Percentiles rank a stretch among this genome's conserved stretches.
Evolutionary conservation across 2,113 vertebrate species (phyloP).

Genomic region (Rhabdornis inornatus): DNA sequence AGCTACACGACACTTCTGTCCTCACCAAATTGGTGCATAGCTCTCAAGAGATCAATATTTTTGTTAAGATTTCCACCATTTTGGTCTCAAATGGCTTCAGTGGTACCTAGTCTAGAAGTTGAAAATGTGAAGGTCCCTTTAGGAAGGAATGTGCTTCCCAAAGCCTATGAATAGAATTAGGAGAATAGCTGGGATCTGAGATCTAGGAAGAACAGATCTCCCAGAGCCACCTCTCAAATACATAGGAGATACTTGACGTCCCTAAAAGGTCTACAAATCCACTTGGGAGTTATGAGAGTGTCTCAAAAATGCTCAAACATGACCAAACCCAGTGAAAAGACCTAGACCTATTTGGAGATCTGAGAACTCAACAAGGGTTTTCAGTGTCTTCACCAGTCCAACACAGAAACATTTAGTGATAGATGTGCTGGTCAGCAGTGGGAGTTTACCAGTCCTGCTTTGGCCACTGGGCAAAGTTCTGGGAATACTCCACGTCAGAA

Average conservation of each 20-base stretch:
- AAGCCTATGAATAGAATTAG: background rate
- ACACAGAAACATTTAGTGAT: background rate
- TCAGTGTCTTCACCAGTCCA: background rate
- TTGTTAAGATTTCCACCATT: background rate
- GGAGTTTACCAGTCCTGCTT: background rate
- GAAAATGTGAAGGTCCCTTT: background rate
- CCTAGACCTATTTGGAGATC: background rate
- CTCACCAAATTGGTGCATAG: rapidly evolving
- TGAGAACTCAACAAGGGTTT: background rate
- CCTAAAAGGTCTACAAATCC: background rate
- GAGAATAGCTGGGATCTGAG: background rate
- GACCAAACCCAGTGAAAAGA: background rate
- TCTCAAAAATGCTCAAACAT: background rate
- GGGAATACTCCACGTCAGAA: background rate
- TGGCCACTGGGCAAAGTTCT: background rate
- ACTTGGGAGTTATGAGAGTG: rapidly evolving
- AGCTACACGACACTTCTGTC: background rate
- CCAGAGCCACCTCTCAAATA: background rate
- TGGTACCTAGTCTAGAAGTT: background rate
- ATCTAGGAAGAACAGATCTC: background rate
- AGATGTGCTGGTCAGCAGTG: background rate
- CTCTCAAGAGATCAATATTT: background rate
- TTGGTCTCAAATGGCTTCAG: background rate
- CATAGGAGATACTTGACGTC: background rate
- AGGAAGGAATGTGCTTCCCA: background rate